phyloP scores from a whole-genome alignment of 2,888 invertebrate species.

The Melanchra persicariae region DNA sequence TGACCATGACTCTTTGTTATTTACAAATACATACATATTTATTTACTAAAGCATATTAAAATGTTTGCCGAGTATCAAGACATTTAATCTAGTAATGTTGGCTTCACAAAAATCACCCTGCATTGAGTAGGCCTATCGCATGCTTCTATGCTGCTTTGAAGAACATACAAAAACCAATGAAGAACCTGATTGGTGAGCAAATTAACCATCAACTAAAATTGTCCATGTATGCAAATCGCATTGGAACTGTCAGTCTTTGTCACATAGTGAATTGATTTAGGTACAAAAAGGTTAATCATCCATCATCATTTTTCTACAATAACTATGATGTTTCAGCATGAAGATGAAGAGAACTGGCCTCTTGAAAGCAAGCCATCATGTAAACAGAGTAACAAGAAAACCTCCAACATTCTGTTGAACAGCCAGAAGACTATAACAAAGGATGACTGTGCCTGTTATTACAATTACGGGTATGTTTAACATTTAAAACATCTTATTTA shows the following conservation, averaged over 20 bases:
- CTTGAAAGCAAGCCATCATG: conserved; percentile 81
- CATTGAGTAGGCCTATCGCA: not conserved
- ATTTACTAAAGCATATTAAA: not conserved
- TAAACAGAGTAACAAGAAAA: conserved; percentile 80
- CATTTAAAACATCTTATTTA: not conserved
- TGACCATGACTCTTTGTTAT: conserved; percentile 4
- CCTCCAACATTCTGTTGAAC: conserved; percentile 73
- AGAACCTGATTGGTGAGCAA: conserved; percentile 5
- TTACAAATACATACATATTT: not conserved
- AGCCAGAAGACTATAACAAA: conserved; percentile 80
- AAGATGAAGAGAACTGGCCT: conserved; percentile 87
- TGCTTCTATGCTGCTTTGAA: not conserved
- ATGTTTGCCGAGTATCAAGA: not conserved
- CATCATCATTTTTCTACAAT: conserved; percentile 9
- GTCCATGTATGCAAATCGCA: not conserved
- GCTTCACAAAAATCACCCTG: not conserved
- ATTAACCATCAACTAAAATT: not conserved
- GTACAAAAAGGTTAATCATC: not conserved
- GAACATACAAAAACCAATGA: not conserved
- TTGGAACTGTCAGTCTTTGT: not conserved
- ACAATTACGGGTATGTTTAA: conserved; percentile 89
- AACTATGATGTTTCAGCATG: conserved; percentile 77
- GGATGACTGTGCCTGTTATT: conserved; percentile 89
- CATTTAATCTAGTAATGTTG: not conserved
- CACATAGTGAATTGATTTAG: not conserved